Evolutionary conservation across 1,140 invertebrate genomes (phyloP), one percentile per base, ranked within the genome.

Genomic region (Drosophila orosa): DNA sequence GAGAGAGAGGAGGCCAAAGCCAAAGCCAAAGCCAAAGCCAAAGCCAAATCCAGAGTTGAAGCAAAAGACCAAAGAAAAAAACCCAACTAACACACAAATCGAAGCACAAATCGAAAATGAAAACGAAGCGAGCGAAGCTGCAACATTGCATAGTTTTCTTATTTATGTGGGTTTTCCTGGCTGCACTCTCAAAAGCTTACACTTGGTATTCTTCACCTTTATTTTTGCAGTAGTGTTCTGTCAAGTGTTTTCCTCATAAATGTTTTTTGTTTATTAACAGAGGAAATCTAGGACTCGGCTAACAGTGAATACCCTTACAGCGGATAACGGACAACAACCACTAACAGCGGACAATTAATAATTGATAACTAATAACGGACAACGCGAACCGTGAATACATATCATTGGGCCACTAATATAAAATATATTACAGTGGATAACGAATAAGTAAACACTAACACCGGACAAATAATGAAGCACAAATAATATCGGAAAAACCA

Each of bases 81-180:
- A 27, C 50, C 31, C 50, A 54, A 54, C 31, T 54, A 54, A 54
- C 50, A 35, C 31, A 54, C 50, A 54, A 54, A 54, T 54, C 31
- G 50, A 54, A 54, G 45, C 45, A 48, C 45, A 48, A n/a, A 52
- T 22, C 19, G 48, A 52, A 52, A 52, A 52, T 13, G 29, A 52
- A 52, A 44, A 22, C 42, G 42, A 44, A 44, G 42, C 42, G 5
- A 44, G 19, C 42, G 12, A 4, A 22, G 5, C 15, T 27, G 45
- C 45, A 47, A 47, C 48, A 29, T 50, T 5, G 12, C 47, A 13
- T 13, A 13, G 47, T 6, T 13, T 48, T 50, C 6, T 50, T 31
- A 52, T 35, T 35, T 54, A 35, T 54, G 50, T 54, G 50, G 50
- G 31, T 54, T 54, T 54, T 54, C 48, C 50, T 54, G 48, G 13